Evolutionary conservation across 2,797 vertebrate species (phyloP).

Genomic region (Forpus xanthops): DNA sequence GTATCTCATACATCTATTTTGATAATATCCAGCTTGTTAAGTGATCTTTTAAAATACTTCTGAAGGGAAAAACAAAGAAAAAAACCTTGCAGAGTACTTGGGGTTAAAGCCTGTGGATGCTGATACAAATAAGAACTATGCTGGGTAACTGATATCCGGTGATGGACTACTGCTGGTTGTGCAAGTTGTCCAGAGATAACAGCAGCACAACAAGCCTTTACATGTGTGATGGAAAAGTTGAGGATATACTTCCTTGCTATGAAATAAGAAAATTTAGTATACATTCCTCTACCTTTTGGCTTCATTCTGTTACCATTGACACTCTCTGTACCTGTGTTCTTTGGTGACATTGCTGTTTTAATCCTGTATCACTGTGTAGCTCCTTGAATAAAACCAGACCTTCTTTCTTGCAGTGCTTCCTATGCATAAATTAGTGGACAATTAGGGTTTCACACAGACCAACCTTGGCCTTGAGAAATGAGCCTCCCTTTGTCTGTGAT

Average conservation of each 20-base stretch:
- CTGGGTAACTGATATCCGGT: not conserved
- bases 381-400: not conserved
- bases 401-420: conserved; percentile 27
- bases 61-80: not conserved
- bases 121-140: not conserved
- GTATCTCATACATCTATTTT: not conserved
- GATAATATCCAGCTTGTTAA: not conserved
- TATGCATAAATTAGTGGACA: not conserved
- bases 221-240: not conserved
- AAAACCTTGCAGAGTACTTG: not conserved
- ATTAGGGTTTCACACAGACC: not conserved
- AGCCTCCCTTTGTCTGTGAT: not conserved
- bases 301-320: not conserved
- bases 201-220: not conserved
- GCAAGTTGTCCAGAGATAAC: not conserved
- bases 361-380: not conserved
- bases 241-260: not conserved
- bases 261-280: not conserved
- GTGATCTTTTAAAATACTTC: not conserved
- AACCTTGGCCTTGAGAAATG: accelerated
- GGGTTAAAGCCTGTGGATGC: not conserved
- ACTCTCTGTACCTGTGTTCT: not conserved
- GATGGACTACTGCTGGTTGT: not conserved
- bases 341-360: not conserved
- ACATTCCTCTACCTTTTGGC: not conserved